phyloP scores from a whole-genome alignment of 2,113 vertebrate species.

The Gavia stellata region DNA sequence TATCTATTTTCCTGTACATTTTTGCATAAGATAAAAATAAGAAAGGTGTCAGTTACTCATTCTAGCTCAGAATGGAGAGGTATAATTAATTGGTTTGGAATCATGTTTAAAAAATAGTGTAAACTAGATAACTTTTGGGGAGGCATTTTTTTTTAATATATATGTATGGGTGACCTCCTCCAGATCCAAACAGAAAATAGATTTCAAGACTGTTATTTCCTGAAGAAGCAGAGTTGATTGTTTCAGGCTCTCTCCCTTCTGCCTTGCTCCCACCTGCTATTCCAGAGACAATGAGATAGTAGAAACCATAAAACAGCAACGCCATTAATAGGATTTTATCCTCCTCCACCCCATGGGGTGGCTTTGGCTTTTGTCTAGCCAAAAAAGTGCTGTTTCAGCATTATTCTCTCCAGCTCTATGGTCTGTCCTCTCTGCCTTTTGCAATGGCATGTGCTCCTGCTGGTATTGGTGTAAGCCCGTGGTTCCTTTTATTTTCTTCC shows the following conservation, averaged over 20 bases:
- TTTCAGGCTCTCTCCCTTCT: background rate
- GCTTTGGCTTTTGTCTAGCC: background rate
- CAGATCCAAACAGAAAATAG: background rate
- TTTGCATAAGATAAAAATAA: background rate
- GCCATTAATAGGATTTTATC: background rate
- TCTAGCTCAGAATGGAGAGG: background rate
- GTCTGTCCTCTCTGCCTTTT: background rate
- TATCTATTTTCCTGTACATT: background rate
- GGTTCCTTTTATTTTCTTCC: background rate
- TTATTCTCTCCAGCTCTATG: background rate
- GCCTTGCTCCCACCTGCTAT: background rate
- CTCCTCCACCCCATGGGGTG: fast-evolving
- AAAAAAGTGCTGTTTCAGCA: background rate
- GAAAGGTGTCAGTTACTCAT: background rate
- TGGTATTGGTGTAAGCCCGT: background rate
- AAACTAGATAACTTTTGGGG: background rate
- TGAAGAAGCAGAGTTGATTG: background rate
- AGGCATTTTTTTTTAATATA: background rate
- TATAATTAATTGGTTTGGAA: background rate
- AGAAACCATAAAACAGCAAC: background rate
- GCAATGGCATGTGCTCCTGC: background rate
- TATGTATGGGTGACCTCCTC: background rate
- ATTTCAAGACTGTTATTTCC: background rate
- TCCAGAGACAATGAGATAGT: background rate
- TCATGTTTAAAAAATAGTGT: background rate